phyloP scores from a whole-genome alignment of 2,888 invertebrate genomes.

The Zele albiditarsus region DNA sequence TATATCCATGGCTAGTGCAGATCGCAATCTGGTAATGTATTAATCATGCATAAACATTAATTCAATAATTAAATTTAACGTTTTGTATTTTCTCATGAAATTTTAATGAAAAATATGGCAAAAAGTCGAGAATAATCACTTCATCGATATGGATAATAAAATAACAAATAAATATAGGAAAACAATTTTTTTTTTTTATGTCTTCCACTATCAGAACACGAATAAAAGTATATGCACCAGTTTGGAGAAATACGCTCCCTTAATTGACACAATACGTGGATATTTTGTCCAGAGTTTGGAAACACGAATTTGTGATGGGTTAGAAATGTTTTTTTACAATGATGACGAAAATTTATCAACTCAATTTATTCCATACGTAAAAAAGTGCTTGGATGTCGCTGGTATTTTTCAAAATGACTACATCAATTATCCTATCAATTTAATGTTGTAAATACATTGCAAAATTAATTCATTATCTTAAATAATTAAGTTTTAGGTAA shows the following conservation, averaged over 20 bases:
- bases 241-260: conserved; percentile 51
- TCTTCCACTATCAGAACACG: background rate
- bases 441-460: too few species aligned
- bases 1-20: background rate
- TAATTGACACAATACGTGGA: conserved; percentile 56
- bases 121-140: background rate
- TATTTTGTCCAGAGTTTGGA: conserved; percentile 61
- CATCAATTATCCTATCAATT: conserved; percentile 17
- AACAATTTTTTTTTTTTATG: background rate
- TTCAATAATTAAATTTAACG: too few species aligned
- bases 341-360: conserved; percentile 38
- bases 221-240: background rate
- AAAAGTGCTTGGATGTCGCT: conserved; percentile 51
- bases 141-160: too few species aligned
- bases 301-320: conserved; percentile 51
- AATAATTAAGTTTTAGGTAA: conserved; percentile 51
- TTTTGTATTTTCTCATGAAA: background rate
- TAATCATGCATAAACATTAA: background rate
- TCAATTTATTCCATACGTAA: conserved; percentile 50
- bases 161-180: background rate
- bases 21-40: background rate
- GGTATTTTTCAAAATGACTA: conserved; percentile 39
- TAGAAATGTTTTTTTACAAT: conserved; percentile 58
- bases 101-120: background rate
- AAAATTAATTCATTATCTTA: conserved; percentile 33